Conservation (phyloP, 2,888 invertebrate genomes). For the Emmelina monodactyla region DNA sequence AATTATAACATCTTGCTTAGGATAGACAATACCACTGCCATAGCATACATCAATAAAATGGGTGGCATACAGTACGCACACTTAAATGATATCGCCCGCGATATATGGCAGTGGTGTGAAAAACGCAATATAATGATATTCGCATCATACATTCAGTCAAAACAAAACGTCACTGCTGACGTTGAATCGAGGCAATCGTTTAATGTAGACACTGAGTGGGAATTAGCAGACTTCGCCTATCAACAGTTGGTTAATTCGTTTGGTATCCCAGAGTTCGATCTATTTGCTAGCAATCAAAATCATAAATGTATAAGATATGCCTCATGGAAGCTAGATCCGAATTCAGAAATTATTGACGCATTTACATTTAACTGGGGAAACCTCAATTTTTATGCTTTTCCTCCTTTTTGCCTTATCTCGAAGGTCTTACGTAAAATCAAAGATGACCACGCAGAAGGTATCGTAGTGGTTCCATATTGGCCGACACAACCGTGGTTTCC, state of each 20-base stretch:
- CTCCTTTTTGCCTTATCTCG: neutral
- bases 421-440: neutral
- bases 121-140: neutral
- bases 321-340: conserved; percentile 1
- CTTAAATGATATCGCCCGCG: neutral
- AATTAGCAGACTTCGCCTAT: neutral
- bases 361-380: conserved; percentile 1
- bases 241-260: neutral
- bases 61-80: neutral
- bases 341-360: neutral
- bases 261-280: neutral
- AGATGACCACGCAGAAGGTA: neutral
- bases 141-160: neutral
- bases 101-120: conserved; percentile 1
- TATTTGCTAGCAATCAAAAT: conserved; percentile 1
- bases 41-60: neutral
- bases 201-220: conserved; percentile 1
- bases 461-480: neutral
- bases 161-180: neutral
- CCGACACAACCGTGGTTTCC: conserved; percentile 1
- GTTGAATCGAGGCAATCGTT: neutral
- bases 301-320: neutral
- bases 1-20: neutral
- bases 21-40: neutral
- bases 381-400: neutral